Evolutionary conservation across 1,140 invertebrate species (phyloP).

Genomic region (Meloidogyne exigua): DNA sequence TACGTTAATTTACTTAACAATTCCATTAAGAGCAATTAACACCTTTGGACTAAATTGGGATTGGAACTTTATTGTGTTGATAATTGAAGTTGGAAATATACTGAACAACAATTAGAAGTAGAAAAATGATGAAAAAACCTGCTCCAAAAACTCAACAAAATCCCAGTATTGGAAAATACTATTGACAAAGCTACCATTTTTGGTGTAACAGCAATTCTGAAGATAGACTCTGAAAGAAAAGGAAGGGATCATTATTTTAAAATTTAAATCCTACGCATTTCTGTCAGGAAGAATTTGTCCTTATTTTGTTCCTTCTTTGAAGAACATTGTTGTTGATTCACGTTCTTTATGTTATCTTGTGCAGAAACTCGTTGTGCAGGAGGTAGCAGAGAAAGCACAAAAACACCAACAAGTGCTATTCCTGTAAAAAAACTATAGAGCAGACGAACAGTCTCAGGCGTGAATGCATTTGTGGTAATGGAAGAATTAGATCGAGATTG

Average conservation of each 20-base stretch:
- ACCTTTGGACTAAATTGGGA: slow-evolving; percentile 41
- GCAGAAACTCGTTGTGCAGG: background rate
- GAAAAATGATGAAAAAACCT: background rate
- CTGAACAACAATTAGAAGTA: slow-evolving; percentile 31
- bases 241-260: background rate
- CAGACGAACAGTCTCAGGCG: slow-evolving; percentile 12
- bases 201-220: slow-evolving; percentile 19
- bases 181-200: slow-evolving; percentile 46
- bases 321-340: background rate
- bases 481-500: background rate
- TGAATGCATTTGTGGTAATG: background rate
- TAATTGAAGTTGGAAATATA: slow-evolving; percentile 56
- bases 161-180: slow-evolving; percentile 51
- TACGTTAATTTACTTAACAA: slow-evolving; percentile 23
- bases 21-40: slow-evolving; percentile 51
- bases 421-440: slow-evolving; percentile 31
- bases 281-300: background rate
- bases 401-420: slow-evolving; percentile 27
- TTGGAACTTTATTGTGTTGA: slow-evolving; percentile 40
- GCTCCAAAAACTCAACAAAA: slow-evolving; percentile 47
- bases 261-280: background rate
- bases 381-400: slow-evolving; percentile 22
- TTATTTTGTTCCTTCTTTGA: slow-evolving; percentile 6
- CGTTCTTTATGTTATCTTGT: background rate
- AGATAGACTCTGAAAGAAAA: slow-evolving; percentile 19